Evolutionary conservation across 2,888 invertebrate genomes (phyloP), one percentile per base, ranked within the genome.

Genomic region (Argyresthia goedartella): DNA sequence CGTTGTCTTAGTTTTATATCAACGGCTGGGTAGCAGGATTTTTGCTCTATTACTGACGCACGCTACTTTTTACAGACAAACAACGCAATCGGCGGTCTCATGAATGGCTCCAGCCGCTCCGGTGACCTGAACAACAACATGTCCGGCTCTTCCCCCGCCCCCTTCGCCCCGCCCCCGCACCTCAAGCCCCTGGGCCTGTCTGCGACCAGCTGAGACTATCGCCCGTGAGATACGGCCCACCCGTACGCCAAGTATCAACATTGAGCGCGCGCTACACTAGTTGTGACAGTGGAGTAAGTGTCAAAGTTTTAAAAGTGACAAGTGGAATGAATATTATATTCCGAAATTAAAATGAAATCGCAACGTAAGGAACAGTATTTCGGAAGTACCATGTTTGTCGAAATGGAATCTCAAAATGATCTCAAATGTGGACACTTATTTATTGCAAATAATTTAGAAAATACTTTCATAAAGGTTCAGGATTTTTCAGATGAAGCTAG

Each of bases 51-150:
- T 4, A 4, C 25, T 25, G 25, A 25, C 25, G 25, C 25, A 25
- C 25, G 6, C 25, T 51, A 43, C 46, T 59, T 66, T 56, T 60
- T 64, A 67, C 82, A 87, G 81, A 71, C 80, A 43, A 84, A 72
- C 71, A 81, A 79, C 64, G 73, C 81, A 1, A 81, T 86, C 80
- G 70, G 74, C 51, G 69, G 71, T 43, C 71, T 89, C 64, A 88
- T 90, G 84, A 90, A 90, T 71, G 90, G 86, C 36, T 78, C 84
- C 2, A 67, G 76, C 56, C 70, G 82, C 53, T 77, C 89, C 51
- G 91, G 91, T n/a, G 91, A 91, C 70, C 74, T 90, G 60, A 91
- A 91, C 85, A 91, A 91, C 81, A 91, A 91, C 77, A 91, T 90
- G 90, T 89, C 84, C 57, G 71, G 89, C 56, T 81, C 81, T 25